phyloP scores from a whole-genome alignment of 2,797 vertebrate species.

The Chiroxiphia lanceolata region DNA sequence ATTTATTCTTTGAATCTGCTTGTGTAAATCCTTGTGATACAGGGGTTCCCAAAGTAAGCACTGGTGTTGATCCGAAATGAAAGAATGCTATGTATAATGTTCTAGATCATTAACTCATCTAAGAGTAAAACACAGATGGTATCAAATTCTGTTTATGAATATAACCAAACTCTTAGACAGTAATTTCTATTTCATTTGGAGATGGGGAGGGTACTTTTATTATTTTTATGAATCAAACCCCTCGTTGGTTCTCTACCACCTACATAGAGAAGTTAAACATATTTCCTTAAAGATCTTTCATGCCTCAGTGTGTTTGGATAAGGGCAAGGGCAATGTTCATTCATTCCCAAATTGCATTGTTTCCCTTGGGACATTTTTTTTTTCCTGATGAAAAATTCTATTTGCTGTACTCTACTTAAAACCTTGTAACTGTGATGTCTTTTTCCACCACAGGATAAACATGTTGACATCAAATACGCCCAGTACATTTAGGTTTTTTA shows the following conservation, averaged over 20 bases:
- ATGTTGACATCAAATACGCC: not conserved
- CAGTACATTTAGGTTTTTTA: not conserved
- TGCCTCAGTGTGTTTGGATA: not conserved
- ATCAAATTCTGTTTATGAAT: not conserved
- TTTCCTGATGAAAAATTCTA: not conserved
- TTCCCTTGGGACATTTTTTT: not conserved
- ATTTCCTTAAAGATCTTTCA: not conserved
- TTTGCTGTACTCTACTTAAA: not conserved
- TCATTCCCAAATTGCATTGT: not conserved
- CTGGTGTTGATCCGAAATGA: not conserved
- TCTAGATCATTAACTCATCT: not conserved
- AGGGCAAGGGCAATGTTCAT: not conserved
- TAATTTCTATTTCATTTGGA: not conserved
- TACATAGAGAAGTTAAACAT: not conserved
- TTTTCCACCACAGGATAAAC: not conserved
- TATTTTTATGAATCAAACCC: not conserved
- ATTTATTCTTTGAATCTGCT: not conserved
- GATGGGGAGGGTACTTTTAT: not conserved
- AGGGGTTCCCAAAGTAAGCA: not conserved
- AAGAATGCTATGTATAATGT: not conserved
- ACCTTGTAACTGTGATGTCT: not conserved
- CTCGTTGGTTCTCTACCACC: not conserved
- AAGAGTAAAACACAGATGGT: not conserved
- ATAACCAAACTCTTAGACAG: not conserved
- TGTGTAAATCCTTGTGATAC: not conserved